Base-by-base conservation (phyloP, 2,113 vertebrate species). In the Canis aureus region DNA sequence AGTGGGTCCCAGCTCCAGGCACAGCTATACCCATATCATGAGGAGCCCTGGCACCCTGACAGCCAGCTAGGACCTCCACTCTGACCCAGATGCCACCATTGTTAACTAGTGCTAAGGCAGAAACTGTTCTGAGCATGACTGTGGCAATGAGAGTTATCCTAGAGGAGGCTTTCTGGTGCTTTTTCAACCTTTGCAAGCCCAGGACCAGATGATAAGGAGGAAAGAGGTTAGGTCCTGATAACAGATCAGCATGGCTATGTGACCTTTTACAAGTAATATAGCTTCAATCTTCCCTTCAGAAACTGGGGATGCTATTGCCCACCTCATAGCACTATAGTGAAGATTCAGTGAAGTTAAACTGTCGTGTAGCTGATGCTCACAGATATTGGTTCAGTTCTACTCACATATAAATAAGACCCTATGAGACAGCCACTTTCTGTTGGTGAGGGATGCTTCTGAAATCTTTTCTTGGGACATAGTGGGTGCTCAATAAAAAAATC, bases 101-200 rank as follows among this genome's bases (percentile, higher is more conserved):
- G 1, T 74, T 83, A 88, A 13, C n/a, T 66, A 53, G 43, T 55
- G 10, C 76, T 38, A 15, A 57, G 23, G 20, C 22, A 51, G 51
- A 19, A 51, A 49, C 9, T 32, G 2, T 59, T 93, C 5, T 62
- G n/a, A 67, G 29, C 51, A 7, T 25, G 57, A 22, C 32, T 79
- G 23, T 43, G 57, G 60, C 49, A 43, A 23, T 53, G 59, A 67
- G 11, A 66, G 32, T 78, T 67, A 29, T 38, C 32, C 49, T 49
- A 53, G 35, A 60, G 38, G 51, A 79, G 35, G 38, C 76, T 55
- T 15, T n/a, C 51, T 20, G 49, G 59, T 38, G 12, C 43, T 81
- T n/a, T n/a, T 93, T 17, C 60, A 91, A n/a, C 53, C 17, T 93
- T 92, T 93, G 57, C 35, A 95, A 87, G 53, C 15, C 55, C 27